Base-by-base conservation (phyloP, 2,888 invertebrate genomes). In the Venusia cambrica region DNA sequence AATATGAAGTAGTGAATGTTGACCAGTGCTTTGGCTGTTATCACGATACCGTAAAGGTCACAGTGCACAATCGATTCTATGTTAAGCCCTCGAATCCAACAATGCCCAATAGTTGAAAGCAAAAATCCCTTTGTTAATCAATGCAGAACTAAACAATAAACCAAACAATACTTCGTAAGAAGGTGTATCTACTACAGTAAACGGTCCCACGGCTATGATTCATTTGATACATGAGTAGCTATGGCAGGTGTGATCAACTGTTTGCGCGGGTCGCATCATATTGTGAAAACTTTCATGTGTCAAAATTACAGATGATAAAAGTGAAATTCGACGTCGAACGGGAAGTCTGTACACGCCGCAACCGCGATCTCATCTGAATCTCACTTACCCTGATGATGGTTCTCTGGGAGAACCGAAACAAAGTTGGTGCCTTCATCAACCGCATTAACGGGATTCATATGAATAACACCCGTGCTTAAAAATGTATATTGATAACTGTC, bases 51-150 rank as follows among this genome's bases (percentile, higher is more conserved):
- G 9, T 1, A 10, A 26, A 33, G 26, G 26, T 15, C 15, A 16
- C 13, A 10, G 5, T 2, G 21, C 12, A 38, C 29, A 34, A 34
- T 30, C 17, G 30, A 16, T 11, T 16, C 11, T 15, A 12, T 9
- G 10, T 6, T 13, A n/a, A 20, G 26, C 22, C 2, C 33, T 17
- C 33, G 20, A 11, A 16, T 4, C 3, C 24, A 32, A 47, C 43
- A 49, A 49, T 41, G 32, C 21, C 18, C 34, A 22, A 25, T 35
- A 14, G 16, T 4, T 16, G 30, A 16, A 24, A 16, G 15, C 19
- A 26, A 32, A 31, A 21, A 38, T 21, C 36, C 35, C 26, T 44
- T 38, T 47, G 40, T 36, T 41, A 25, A 26, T 21, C 11, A 26
- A 17, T 16, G 26, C 41, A 25, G 34, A 37, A 45, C 19, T 31